These are phyloP conservation scores for Zophobas atratus DNA, from an alignment of 1,140 invertebrate species.

Conservation along the genomic window DNA sequence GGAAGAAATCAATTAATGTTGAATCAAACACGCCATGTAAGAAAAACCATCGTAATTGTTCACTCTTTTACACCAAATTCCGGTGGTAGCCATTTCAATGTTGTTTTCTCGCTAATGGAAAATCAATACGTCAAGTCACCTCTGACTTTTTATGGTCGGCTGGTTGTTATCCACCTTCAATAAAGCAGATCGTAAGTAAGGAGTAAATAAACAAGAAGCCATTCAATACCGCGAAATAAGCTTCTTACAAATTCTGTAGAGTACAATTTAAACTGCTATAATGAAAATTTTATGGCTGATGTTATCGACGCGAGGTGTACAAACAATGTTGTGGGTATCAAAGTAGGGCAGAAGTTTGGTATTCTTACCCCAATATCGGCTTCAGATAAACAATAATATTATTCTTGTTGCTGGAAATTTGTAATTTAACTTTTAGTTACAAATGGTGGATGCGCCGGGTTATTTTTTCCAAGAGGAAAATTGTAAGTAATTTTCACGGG, in stretches of 20 bases:
- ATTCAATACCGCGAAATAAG: conserved; percentile 24
- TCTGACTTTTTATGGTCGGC: conserved; percentile 54
- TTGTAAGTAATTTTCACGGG: too few relatives aligned
- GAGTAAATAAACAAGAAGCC: conserved; percentile 48
- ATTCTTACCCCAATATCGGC: too few relatives aligned
- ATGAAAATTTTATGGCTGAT: conserved; percentile 16
- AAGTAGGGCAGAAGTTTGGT: too few relatives aligned
- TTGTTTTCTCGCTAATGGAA: conserved; percentile 54
- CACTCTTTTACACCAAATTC: conserved; percentile 14
- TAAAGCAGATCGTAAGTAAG: conserved; percentile 40
- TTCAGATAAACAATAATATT: too few relatives aligned
- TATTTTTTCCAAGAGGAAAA: too few relatives aligned
- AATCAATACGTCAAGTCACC: conserved; percentile 55
- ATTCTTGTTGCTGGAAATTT: too few relatives aligned
- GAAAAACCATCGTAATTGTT: conserved; percentile 20
- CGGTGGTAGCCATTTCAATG: conserved; percentile 45
- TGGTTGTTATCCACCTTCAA: conserved; percentile 51
- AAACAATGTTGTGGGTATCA: neutral
- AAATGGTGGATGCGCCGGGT: too few relatives aligned
- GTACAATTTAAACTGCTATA: conserved; percentile 2
- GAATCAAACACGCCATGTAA: conserved; percentile 28
- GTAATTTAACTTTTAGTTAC: too few relatives aligned
- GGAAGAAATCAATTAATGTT: conserved; percentile 42
- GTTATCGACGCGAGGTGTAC: neutral
- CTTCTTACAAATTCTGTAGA: conserved; percentile 3